A percentile compares a stretch with the other conserved stretches of the same genome.
phyloP scores from a whole-genome alignment of 2,113 vertebrate genomes.

The Sula dactylatra region DNA sequence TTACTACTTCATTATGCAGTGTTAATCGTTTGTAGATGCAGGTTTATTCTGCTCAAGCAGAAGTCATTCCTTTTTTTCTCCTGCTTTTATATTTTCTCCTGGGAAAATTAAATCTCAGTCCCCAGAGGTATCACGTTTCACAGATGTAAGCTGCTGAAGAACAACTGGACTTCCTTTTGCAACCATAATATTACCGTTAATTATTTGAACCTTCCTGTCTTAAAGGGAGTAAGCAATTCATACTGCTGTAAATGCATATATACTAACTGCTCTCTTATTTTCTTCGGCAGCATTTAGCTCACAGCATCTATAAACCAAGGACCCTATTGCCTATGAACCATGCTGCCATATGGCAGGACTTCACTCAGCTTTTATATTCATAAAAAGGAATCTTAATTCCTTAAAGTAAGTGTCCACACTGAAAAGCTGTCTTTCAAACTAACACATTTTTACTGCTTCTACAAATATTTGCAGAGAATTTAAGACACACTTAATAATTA shows the following conservation, averaged over 20 bases:
- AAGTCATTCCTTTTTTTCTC: slow-evolving; percentile 43
- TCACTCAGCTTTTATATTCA: slow-evolving; percentile 59
- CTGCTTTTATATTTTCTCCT: slow-evolving; percentile 57
- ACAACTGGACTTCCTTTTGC: slow-evolving; percentile 63
- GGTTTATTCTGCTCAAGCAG: slow-evolving; percentile 58
- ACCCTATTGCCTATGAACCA: slow-evolving; percentile 48
- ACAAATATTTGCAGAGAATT: slow-evolving; percentile 70
- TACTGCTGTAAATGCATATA: slow-evolving; percentile 19
- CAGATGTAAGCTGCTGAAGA: slow-evolving; percentile 49
- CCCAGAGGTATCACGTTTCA: slow-evolving; percentile 56
- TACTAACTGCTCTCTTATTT: slow-evolving; percentile 13
- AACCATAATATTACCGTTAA: slow-evolving; percentile 46
- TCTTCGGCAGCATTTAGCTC: slow-evolving; percentile 19
- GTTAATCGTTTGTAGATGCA: slow-evolving; percentile 60
- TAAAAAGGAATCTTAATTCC: slow-evolving; percentile 55
- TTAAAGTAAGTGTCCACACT: slow-evolving; percentile 49
- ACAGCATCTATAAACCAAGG: slow-evolving; percentile 44
- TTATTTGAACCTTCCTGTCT: slow-evolving; percentile 55
- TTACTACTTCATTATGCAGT: slow-evolving; percentile 65
- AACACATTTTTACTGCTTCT: slow-evolving; percentile 59
- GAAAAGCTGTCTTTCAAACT: slow-evolving; percentile 62
- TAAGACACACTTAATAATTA: slow-evolving; percentile 66
- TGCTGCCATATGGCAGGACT: slow-evolving; percentile 65
- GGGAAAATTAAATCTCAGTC: slow-evolving; percentile 65
- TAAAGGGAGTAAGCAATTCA: slow-evolving; percentile 51